phyloP scores from a whole-genome alignment of 2,113 vertebrate species.

The Myanophis thanlyinensis region DNA sequence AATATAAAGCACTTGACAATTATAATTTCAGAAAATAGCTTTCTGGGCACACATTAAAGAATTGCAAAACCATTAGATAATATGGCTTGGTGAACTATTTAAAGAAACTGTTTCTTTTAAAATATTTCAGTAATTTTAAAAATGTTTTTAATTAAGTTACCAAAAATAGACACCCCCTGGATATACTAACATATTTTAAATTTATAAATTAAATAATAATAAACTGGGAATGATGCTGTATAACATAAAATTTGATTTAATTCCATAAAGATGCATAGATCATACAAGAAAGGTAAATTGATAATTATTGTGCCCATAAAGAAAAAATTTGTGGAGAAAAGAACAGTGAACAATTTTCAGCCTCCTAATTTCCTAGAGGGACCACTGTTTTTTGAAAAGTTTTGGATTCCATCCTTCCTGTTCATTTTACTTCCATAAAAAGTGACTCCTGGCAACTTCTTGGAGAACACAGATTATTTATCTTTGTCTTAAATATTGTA shows the following conservation, averaged over 20 bases:
- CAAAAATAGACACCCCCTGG: not conserved
- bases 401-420: not conserved
- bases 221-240: not conserved
- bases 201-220: not conserved
- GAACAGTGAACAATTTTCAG: not conserved
- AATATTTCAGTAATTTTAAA: not conserved
- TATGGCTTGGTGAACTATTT: constrained; percentile 54
- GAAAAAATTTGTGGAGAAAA: not conserved
- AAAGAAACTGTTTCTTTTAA: constrained; percentile 33
- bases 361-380: not conserved
- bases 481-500: not conserved
- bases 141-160: not conserved
- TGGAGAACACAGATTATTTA: not conserved
- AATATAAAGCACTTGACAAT: constrained; percentile 59
- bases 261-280: not conserved
- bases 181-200: not conserved
- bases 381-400: not conserved
- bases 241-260: not conserved
- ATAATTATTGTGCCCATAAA: too few species aligned
- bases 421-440: not conserved
- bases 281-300: not conserved
- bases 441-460: not conserved
- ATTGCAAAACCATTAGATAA: constrained; percentile 50
- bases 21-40: constrained; percentile 56
- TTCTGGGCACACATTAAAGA: constrained; percentile 28